Conservation (phyloP, 2,888 invertebrate genomes). For the Drosophila anomelani region DNA sequence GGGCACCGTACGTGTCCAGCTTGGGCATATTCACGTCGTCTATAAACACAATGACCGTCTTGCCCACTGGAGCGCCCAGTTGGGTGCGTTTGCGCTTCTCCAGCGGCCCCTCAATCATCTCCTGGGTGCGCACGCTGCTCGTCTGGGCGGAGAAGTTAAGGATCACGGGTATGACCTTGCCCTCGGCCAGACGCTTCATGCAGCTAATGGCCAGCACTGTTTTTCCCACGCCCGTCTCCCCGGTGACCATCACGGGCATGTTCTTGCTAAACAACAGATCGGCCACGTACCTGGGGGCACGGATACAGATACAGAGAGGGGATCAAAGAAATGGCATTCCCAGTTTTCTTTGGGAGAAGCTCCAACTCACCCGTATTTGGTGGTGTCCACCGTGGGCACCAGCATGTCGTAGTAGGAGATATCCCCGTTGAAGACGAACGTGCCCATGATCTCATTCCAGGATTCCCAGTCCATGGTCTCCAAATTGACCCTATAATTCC, state of each 20-base stretch:
- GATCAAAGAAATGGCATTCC: background rate
- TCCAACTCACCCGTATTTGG: constrained; percentile 89
- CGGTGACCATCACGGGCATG: constrained; percentile 94
- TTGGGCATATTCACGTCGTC: constrained; percentile 97
- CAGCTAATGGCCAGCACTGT: constrained; percentile 92
- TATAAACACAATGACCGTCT: constrained; percentile 93
- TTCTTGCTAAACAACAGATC: constrained; percentile 90
- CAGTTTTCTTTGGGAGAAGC: too few relatives aligned
- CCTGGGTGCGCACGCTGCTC: constrained; percentile 91
- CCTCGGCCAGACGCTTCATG: constrained; percentile 87
- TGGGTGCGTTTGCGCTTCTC: constrained; percentile 92
- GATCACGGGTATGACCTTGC: constrained; percentile 89
- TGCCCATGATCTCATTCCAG: constrained; percentile 92
- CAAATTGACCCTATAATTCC: constrained; percentile 91
- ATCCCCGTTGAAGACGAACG: constrained; percentile 89
- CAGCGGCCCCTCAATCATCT: constrained; percentile 92
- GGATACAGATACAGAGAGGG: background rate
- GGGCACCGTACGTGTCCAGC: constrained; percentile 94
- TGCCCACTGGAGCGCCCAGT: constrained; percentile 93
- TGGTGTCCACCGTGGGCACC: constrained; percentile 96
- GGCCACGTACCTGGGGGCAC: constrained; percentile 74
- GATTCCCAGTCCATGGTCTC: constrained; percentile 89
- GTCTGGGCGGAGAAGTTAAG: constrained; percentile 97
- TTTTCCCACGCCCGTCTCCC: constrained; percentile 96
- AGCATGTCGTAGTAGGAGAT: constrained; percentile 94